These are phyloP conservation scores for Macropus fuliginosus DNA, from an alignment of 2,797 vertebrate species.

Conservation along the genomic window DNA sequence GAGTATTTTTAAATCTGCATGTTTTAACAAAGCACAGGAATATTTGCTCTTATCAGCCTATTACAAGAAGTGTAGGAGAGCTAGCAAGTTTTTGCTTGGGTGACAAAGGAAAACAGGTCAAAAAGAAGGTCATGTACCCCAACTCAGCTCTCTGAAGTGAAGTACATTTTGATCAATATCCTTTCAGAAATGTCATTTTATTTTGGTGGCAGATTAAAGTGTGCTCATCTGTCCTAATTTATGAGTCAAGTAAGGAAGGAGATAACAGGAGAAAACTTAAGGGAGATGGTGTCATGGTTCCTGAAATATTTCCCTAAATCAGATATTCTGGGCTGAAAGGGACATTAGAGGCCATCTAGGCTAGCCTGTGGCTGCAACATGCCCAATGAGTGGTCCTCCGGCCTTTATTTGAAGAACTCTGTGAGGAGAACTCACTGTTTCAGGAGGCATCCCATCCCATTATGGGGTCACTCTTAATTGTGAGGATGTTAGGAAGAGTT, in stretches of 20 bases:
- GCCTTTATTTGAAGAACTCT: not conserved
- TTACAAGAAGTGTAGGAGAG: not conserved
- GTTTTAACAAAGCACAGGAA: not conserved
- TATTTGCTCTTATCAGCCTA: not conserved
- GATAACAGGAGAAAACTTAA: constrained; percentile 4
- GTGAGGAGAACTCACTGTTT: not conserved
- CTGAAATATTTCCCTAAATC: not conserved
- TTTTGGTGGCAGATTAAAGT: constrained; percentile 1
- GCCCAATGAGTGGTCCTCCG: not conserved
- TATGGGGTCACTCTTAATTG: not conserved
- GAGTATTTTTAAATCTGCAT: not conserved
- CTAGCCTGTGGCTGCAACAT: not conserved
- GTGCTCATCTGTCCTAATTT: not conserved
- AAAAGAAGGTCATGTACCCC: not conserved
- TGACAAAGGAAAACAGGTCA: constrained; percentile 15
- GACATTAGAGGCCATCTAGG: not conserved
- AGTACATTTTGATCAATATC: not conserved
- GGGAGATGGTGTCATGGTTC: not conserved
- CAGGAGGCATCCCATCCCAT: not conserved
- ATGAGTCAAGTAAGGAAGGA: not conserved
- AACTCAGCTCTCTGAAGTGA: not conserved
- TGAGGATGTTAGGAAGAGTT: not conserved
- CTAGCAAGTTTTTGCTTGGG: not conserved
- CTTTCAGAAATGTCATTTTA: not conserved
- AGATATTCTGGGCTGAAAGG: not conserved